Evolutionary conservation across 92 coral and sea anemone genomes (phyloP), one percentile per base, ranked within the genome.

Genomic region (Micromussa lordhowensis): DNA sequence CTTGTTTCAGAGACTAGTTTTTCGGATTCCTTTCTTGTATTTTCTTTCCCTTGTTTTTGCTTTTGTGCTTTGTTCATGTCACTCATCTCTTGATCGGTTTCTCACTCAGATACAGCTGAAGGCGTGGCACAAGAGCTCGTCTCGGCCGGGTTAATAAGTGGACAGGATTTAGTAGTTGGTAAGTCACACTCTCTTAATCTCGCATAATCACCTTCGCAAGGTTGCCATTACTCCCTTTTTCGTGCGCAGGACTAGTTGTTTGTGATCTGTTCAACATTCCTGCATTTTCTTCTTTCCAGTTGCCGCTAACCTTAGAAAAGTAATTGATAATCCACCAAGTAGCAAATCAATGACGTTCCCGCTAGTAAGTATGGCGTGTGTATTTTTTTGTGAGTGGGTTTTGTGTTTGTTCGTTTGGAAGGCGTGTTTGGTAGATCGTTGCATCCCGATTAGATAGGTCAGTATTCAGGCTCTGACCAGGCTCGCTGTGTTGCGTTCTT

Each of bases 71-170:
- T 72, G 64, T 44, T 24, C n/a, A 14, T 71, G 1, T 53, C 38
- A 58, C n/a, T 66, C 21, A 9, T 28, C 15, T 72, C 40, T 73
- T 15, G 12, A 48, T 17, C 13, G 1, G 0, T 44, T 9, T 3
- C 63, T 55, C 38, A 74, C 51, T 12, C 69, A 98, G 99, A 98
- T 87, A 98, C 99, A 17, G 94, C 99, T 26, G 91, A 98, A 76
- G 99, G 99, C 15, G 99, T 98, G 16, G 98, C 99, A 24, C 99
- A 98, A 82, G 99, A 98, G 83, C 84, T 98, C 29, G 99, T 98
- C 16, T 90, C 98, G 11, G 99, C 99, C 16, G 99, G 98, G 16
- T 88, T 98, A 57, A 94, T 98, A 69, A 95, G 95, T 86, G 99
- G 99, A 16, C 89, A 91, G 78, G 99, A 98, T 86, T 74, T 94